Base-by-base conservation (phyloP, 2,888 invertebrate species). In the Chrysina gloriosa region DNA sequence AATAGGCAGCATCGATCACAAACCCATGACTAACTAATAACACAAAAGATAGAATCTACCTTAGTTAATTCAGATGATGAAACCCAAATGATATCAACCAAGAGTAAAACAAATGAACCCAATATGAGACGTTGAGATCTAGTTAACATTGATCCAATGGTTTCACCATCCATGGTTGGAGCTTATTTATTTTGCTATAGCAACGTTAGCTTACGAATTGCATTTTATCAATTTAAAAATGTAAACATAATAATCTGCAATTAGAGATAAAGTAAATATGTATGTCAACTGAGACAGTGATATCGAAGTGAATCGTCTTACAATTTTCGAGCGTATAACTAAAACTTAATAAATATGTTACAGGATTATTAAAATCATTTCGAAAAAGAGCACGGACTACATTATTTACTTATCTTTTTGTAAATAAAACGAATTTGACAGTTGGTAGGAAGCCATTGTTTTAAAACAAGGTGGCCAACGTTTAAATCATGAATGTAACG, bases 1-100 rank as follows among this genome's bases (percentile, higher is more conserved):
- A 47, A 31, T 39, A 5, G 11, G 16, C 29, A 14, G 11, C 3
- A 5, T 39, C 9, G 3, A 7, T 5, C 69, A 54, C 31, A 64
- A 19, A 34, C 11, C 21, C 1, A 6, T 11, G n/a, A n/a, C n/a
- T n/a, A n/a, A n/a, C n/a, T 5, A 52, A n/a, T 9, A 52, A 52
- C 11, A 3, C 1, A 14, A 58, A 23, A 27, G 14, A 7, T 23
- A 7, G 3, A 14, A 36, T 6, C 83, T 85, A 97, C 97, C 90
- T 96, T 94, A 69, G 96, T 96, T 70, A 98, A 85, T 85, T 98
- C 97, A 36, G 96, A 94, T 56, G 97, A 97, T 63, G 94, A 91
- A 63, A 98, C 97, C 97, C 98, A 98, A 78, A 98, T 91, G 68
- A 97, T 86, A 85, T 97, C 96, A 74, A 98, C 97, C 77, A 97